Base-by-base conservation (phyloP, 1,140 invertebrate genomes). In the Brachionus asplanchnoidis region DNA sequence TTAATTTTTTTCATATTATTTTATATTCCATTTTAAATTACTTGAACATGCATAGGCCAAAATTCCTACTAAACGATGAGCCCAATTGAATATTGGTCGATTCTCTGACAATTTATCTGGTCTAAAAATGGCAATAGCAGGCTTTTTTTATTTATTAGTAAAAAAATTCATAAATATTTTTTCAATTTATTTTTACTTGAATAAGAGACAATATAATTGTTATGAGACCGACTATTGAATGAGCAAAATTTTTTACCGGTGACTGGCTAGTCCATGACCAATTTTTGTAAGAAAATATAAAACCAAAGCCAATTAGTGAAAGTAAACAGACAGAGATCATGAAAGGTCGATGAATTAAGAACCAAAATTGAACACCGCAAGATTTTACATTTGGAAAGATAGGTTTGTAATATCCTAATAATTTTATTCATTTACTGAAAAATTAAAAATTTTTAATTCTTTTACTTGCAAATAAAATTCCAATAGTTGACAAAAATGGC, bases 401-500 rank as follows among this genome's bases (percentile, higher is more conserved):
- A 4, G 42, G 32, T 50, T 77, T 77, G 23, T 77, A 77, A 77
- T 77, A 77, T 77, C 73, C 73, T 77, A 20, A 50, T 26, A 12
- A 28, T 26, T 44, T 75, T 70, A 17, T 12, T 14, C 17, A 14
- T 3, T 36, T n/a, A 36, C 1, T 40, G 26, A 36, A 17, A 53
- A 53, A 2, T 28, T 12, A 40, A 70, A 42, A 12, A 42, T 75
- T 75, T 44, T 3, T 9, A 12, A 46, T 26, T 36, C 4, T 50
- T 77, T 50, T 77, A 77, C 73, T 77, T 6, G 73, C 73, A 28
- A 77, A 77, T 77, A 77, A 77, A 50, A 77, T 50, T 77, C 73
- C 73, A 4, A 50, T 26, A 6, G 73, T 77, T 77, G 73, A 77
- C 73, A 77, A 11, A 50, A 77, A 77, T 14, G 44, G 23, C 73